Base-by-base conservation (phyloP, 35 echinoderm and acorn worm species). In the Chiridota heheva region DNA sequence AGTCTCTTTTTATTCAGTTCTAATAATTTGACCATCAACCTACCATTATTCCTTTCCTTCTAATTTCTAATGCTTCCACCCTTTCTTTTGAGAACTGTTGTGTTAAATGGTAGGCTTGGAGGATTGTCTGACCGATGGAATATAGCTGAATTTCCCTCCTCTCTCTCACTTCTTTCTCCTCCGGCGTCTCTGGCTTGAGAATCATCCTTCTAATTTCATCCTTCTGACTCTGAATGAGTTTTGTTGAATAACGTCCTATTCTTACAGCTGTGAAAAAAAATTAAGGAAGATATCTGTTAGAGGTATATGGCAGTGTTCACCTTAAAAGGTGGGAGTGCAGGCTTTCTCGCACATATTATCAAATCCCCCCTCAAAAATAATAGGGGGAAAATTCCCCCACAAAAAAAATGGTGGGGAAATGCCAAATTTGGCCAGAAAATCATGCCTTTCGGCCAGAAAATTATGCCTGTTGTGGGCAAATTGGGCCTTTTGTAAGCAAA, bases 171-270 rank as follows among this genome's bases (percentile, higher is more conserved):
- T 88, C 95, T 33, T 72, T 69, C 68, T 91, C 95, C 34, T 91
- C 95, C 7, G 80, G 44, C 1, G 95, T 98, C 74, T 98, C 95
- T 6, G 85, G 89, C 37, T 80, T 42, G 15, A 84, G 63, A 34
- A 80, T 72, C 63, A 88, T 44, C 42, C 90, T 76, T 22, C 69
- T 73, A 10, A 91, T 98, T 73, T 98, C 89, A 25, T 90, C 93
- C 60, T 85, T 72, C 65, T 91, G 84, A 44, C 60, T 88, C 75
- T 98, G 95, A 37, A 88, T 91, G 57, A 88, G 72, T 26, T 91
- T 86, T 49, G 91, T 98, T 32, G 95, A 98, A 76, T 98, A 98
- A 1, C 95, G 79, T 10, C 95, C 95, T 22, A 98, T 98, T 58
- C 95, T 80, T 17, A 98, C 95, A n/a, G 95, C 95, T 98, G 38